Evolutionary conservation across 1,140 invertebrate species (phyloP), one percentile per base, ranked within the genome.

Genomic region (Temnothorax curvispinosus): DNA sequence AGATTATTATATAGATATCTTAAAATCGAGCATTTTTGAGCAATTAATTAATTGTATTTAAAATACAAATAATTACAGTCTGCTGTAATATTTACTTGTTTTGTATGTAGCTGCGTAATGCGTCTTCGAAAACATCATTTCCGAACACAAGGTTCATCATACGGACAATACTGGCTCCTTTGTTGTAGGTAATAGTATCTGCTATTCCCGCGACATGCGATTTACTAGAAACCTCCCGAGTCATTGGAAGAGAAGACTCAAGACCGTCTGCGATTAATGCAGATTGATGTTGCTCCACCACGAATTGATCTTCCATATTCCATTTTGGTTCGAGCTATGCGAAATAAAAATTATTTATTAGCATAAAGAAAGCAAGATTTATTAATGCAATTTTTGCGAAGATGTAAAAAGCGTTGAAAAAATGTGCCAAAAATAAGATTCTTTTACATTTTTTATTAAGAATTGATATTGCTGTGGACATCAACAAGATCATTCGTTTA

Each of bases 61-160:
- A 86, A 62, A 47, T 35, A 56, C 8, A 69, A 58, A 60, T 21
- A 7, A 11, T 35, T 3, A 7, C 62, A 60, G 18, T 13, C 32
- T 50, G 62, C 6, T 58, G 69, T 72, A 56, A 44, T 67, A 94
- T 93, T 93, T 94, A 96, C 96, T 95, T 94, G 13, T 94, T 90
- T 86, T 92, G 93, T 0, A 96, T 85, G 82, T 97, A 97, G 77
- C 94, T 94, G 85, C 94, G 94, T 8, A 98, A 90, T 47, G 96
- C 97, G 50, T 94, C 93, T 72, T 96, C 95, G 92, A 98, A 98
- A 4, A 96, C 96, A 2, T 95, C 88, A 41, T 96, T 93, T n/a
- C 97, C 97, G 44, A 98, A 96, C 75, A 97, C 96, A 75, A 97
- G 96, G 71, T 96, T 96, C 96, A 98, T 97, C 98, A 98, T 98